These are phyloP conservation scores for Aricia agestis DNA, from an alignment of 1,140 invertebrate species.

Conservation along the genomic window DNA sequence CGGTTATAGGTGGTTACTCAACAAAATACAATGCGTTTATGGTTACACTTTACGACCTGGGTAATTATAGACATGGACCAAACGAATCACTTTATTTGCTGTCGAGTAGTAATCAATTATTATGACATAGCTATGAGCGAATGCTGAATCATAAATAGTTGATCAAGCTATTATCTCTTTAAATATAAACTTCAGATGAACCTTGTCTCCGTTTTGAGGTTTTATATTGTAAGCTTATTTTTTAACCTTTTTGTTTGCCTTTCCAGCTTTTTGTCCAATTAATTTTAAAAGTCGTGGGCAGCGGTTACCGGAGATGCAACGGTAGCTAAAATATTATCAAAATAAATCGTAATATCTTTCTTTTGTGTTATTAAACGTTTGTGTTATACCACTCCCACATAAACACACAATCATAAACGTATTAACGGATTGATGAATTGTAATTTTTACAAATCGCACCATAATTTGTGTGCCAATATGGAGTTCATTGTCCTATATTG, in stretches of 20 bases:
- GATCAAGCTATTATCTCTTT: too few relatives aligned
- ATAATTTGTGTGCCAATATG: neutral
- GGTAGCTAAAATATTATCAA: neutral
- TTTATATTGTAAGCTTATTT: too few relatives aligned
- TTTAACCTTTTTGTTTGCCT: neutral
- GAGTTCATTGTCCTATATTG: slow-evolving; percentile 12
- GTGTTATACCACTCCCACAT: neutral
- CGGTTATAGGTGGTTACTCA: too few relatives aligned
- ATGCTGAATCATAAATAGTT: too few relatives aligned
- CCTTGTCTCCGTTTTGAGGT: too few relatives aligned
- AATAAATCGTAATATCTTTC: neutral
- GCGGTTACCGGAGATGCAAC: neutral
- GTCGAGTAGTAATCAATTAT: too few relatives aligned
- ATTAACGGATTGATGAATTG: neutral
- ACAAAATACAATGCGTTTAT: too few relatives aligned
- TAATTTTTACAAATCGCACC: neutral
- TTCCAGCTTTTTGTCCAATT: neutral
- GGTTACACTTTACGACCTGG: too few relatives aligned
- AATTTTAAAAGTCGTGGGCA: neutral
- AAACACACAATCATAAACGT: neutral
- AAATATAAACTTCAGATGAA: too few relatives aligned
- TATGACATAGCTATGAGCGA: too few relatives aligned
- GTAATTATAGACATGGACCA: too few relatives aligned
- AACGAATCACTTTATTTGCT: too few relatives aligned
- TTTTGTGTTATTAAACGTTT: neutral